Evolutionary conservation across 2,888 invertebrate species (phyloP), one percentile per base, ranked within the genome.

Genomic region (Sphaerophoria rueppellii): DNA sequence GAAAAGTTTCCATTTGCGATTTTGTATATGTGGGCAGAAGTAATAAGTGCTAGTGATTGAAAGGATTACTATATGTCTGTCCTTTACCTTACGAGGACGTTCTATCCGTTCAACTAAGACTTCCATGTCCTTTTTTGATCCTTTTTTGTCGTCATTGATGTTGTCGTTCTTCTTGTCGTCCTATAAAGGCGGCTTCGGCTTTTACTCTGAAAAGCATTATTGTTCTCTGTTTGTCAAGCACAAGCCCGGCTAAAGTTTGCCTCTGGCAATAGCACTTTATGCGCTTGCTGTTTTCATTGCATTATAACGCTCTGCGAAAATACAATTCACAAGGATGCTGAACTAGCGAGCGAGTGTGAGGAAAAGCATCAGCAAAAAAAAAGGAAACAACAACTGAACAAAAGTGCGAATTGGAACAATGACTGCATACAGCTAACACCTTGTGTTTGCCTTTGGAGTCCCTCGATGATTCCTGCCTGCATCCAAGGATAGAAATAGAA

Each of bases 161-260:
- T 55, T n/a, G n/a, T 55, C 16, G 58, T 12, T 40, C 7, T 35
- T 2, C 14, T 69, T 24, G 24, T 35, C 46, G 16, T 14, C 32
- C 46, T 7, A 11, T 63, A 12, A 14, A 37, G 50, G 32, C 48
- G 46, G 46, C 9, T 9, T 43, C 40, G 40, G 46, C 9, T 9
- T 43, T 4, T 1, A 9, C 37, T 32, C 9, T 50, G 34, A 65
- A 67, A 35, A 63, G 70, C 63, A 63, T 63, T 58, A 79, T 60
- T 80, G 75, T 83, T 75, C 71, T 52, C 72, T 83, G 80, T 80
- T 83, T 80, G 83, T 80, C 75, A 61, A 80, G 75, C 50, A 52
- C 55, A 76, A 75, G 75, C 73, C 67, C n/a, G 46, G 46, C 50
- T 6, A 54, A 35, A 52, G 57, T 40, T 55, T 72, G 46, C 54